Base-by-base conservation (phyloP, 92 coral and sea anemone species). In the Zoanthus sociatus region DNA sequence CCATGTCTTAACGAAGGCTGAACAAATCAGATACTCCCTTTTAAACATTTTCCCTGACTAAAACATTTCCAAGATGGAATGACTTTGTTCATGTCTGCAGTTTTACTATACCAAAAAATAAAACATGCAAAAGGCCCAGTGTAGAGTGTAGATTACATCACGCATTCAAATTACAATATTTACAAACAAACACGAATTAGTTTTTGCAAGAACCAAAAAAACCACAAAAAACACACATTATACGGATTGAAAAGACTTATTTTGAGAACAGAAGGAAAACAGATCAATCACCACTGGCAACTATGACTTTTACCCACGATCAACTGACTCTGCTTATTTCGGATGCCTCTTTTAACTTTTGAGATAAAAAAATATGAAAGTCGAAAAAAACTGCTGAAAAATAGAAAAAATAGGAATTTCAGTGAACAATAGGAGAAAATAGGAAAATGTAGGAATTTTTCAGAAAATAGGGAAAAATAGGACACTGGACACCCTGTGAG, bases 61-160 rank as follows among this genome's bases (percentile, higher is more conserved):
- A 74, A 74, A 74, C 78, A 74, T 74, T 74, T 74, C 78, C 14
- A 74, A 74, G 78, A 74, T 74, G 12, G 78, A 74, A 74, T 74
- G 78, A 46, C 47, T 74, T 74, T 74, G 78, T 74, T 74, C 78
- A 74, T 74, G 78, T 74, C 60, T 74, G 32, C 30, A 61, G 78
- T 46, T 74, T 74, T 74, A 74, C 78, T 14, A 26, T 26, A 74
- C 60, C 78, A 74, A 74, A 60, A 74, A 74, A 74, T 74, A 74
- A 74, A 74, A 74, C 61, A 74, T 74, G 60, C 58, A 74, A 60
- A 74, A 74, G 78, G 78, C 58, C 78, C 78, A 46, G 47, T 74
- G 78, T 74, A 74, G 78, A 74, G 60, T 60, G 78, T 33, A 74
- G 78, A 74, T 72, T 72, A 53, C 77, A 72, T 26, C 26, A 26